Evolutionary conservation across 1,140 invertebrate genomes (phyloP), one percentile per base, ranked within the genome.

Genomic region (Macrobrachium nipponense): DNA sequence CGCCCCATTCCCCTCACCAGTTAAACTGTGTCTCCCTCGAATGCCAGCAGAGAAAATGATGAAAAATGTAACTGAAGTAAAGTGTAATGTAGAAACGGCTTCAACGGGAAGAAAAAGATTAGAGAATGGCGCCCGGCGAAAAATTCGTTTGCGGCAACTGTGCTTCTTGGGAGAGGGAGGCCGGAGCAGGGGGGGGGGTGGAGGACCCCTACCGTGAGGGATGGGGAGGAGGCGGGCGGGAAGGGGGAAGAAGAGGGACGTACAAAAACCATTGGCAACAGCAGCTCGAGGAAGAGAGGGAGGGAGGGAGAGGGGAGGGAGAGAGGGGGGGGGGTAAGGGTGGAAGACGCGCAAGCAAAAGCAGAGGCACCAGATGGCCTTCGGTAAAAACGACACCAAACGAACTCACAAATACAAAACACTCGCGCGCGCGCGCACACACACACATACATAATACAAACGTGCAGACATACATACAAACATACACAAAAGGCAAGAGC

Each of bases 131-230:
- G 64, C 27, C 18, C n/a, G n/a, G 12, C 11, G 75, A 79, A 62
- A 79, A 79, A 79, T 36, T 36, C 14, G 7, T 36, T 36, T 23
- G 60, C n/a, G 77, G 60, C 77, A 62, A 79, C 77, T 20, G 59
- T 62, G 77, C 77, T 62, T 64, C 60, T 51, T 27, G 27, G 27
- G 27, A 36, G 27, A 36, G 27, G 27, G 27, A 36, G 2, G 27
- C 27, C 2, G 27, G 27, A 4, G 27, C 4, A n/a, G 27, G 27
- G 27, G 27, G 27, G 2, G 27, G 27, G 27, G 27, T 36, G 27
- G 27, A 36, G 27, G 27, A 36, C 27, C 20, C 68, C 27, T 23
- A 72, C 23, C 27, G 68, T 18, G 17, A 17, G 27, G 12, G 73
- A 76, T 36, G 12, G 43, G 20, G 73, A n/a, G 27, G 36, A 51